A percentile compares a stretch with the other conserved stretches of the same genome.
Conservation (phyloP, 1,140 invertebrate species). For the Dermatophagoides farinae region DNA sequence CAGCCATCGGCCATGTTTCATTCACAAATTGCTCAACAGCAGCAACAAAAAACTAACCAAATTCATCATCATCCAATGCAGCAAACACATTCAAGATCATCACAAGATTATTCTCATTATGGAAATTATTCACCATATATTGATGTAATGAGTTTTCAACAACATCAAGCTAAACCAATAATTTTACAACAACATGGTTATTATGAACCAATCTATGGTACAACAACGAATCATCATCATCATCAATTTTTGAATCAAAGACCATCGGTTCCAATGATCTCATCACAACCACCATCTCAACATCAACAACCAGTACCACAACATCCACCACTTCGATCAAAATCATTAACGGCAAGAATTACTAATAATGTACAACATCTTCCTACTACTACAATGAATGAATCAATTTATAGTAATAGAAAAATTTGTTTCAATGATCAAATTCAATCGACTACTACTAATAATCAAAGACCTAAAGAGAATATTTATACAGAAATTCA, state of each 20-base stretch:
- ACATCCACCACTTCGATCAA: not conserved
- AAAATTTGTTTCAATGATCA: not conserved
- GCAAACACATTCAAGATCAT: not conserved
- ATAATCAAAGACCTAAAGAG: not conserved
- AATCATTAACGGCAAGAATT: not conserved
- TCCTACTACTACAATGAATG: not conserved
- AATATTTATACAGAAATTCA: slow-evolving; percentile 2
- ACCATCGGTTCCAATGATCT: not conserved
- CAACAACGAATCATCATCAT: not conserved
- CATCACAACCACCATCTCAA: not conserved
- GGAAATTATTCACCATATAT: not conserved
- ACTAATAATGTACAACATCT: not conserved
- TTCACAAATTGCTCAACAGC: no score
- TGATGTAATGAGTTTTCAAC: not conserved
- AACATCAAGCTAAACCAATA: slow-evolving; percentile 5
- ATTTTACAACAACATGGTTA: not conserved
- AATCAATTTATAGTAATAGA: not conserved
- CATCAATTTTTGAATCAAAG: not conserved
- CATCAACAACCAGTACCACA: not conserved
- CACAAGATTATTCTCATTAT: not conserved
- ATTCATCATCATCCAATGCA: not conserved
- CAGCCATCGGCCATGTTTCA: no score
- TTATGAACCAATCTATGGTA: slow-evolving; percentile 1
- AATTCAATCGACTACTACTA: not conserved
- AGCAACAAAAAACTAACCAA: not conserved